phyloP scores from a whole-genome alignment of 2,113 vertebrate species.

The Aphelocoma coerulescens region DNA sequence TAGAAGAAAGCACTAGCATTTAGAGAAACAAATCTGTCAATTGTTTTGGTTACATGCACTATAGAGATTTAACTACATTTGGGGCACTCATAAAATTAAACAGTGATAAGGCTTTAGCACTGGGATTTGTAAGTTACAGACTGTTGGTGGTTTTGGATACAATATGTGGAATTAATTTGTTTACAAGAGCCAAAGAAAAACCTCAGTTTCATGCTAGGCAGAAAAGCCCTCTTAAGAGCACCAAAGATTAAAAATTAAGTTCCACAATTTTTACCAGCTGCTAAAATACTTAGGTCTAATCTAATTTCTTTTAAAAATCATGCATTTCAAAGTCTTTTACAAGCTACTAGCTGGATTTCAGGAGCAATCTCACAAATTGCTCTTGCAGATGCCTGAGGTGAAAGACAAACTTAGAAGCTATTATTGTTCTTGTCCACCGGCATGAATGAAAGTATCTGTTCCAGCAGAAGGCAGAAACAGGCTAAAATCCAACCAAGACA shows the following conservation, averaged over 20 bases:
- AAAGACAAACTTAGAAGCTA: background rate
- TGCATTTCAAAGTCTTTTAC: background rate
- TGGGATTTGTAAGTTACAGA: conserved; percentile 34
- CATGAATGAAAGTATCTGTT: background rate
- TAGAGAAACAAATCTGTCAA: conserved; percentile 50
- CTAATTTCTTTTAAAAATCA: background rate
- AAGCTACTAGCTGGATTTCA: background rate
- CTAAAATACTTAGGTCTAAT: conserved; percentile 21
- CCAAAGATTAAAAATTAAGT: conserved; percentile 5
- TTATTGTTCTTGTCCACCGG: background rate
- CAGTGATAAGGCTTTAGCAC: conserved; percentile 29
- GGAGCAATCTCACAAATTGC: background rate
- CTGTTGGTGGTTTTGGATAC: background rate
- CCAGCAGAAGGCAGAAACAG: background rate
- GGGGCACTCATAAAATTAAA: conserved; percentile 44
- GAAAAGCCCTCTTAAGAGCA: conserved; percentile 21
- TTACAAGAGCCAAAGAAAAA: conserved; percentile 25
- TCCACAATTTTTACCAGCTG: background rate
- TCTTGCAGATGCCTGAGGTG: background rate
- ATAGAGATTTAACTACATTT: conserved; percentile 50
- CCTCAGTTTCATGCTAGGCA: background rate
- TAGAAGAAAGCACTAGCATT: conserved; percentile 41
- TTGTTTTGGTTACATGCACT: conserved; percentile 32
- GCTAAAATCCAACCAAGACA: background rate
- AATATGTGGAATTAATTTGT: conserved; percentile 9